These are phyloP conservation scores for Nematostella vectensis DNA, from an alignment of 92 coral and sea anemone species.

Conservation along the genomic window DNA sequence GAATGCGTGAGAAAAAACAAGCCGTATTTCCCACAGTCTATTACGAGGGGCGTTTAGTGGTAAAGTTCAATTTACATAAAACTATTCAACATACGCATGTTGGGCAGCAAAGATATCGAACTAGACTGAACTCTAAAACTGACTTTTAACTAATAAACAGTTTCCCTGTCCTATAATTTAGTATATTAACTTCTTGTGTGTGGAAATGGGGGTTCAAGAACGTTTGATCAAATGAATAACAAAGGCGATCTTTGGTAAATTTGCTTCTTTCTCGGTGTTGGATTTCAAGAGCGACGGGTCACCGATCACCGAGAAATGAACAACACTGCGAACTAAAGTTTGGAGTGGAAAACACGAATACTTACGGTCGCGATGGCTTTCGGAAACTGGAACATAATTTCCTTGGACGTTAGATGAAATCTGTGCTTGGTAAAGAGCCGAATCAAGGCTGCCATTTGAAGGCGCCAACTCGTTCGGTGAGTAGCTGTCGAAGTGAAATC, in stretches of 20 bases:
- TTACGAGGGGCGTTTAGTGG: constrained; percentile 17
- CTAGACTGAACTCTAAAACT: too few relatives aligned
- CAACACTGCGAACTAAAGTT: constrained; percentile 6
- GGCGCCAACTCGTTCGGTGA: constrained; percentile 38
- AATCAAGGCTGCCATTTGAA: constrained; percentile 36
- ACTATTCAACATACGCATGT: not conserved
- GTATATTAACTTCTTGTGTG: too few relatives aligned
- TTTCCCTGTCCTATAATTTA: too few relatives aligned
- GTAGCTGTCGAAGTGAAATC: constrained; percentile 63
- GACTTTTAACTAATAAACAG: too few relatives aligned
- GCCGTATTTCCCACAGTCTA: constrained; percentile 28
- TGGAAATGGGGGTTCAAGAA: too few relatives aligned
- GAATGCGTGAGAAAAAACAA: constrained; percentile 31
- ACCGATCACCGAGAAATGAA: constrained; percentile 9
- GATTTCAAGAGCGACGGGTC: constrained; percentile 8
- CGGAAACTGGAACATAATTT: constrained; percentile 49
- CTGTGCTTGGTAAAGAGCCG: constrained; percentile 47
- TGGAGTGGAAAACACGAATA: too few relatives aligned
- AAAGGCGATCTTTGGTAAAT: too few relatives aligned
- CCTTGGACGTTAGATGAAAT: constrained; percentile 55
- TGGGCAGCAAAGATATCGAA: too few relatives aligned
- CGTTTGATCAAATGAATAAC: too few relatives aligned
- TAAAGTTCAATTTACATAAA: constrained; percentile 11
- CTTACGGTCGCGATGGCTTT: constrained; percentile 66
- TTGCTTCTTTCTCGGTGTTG: constrained; percentile 11